Base-by-base conservation (phyloP, 2,797 vertebrate species). In the Poecile montanus region DNA sequence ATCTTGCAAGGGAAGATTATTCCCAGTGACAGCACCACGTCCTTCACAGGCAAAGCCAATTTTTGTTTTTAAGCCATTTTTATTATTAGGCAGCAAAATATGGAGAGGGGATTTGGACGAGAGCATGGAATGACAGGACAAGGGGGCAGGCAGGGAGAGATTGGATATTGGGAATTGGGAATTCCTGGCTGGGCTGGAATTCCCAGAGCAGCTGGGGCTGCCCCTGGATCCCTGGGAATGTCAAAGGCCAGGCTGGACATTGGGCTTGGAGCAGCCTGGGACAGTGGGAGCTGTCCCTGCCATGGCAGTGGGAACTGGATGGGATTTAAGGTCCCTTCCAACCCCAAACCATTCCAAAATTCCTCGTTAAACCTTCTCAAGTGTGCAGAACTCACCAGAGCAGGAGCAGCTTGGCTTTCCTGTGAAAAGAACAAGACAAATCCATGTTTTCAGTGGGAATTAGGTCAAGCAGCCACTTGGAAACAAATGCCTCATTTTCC, bases 261-360 rank as follows among this genome's bases (percentile, higher is more conserved):
- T 19, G 30, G 65, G 1, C 0, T 11, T 12, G 61, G 50, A 56
- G 20, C 25, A 42, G 0, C 29, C 25, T 85, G 63, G 66, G 32
- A 17, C 6, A 5, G 44, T 25, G 38, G 51, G 2, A 79, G 10
- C 6, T 13, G 85, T 63, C 74, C 66, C 68, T 62, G n/a, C 30
- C 17, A 9, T 6, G 36, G 60, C 15, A 38, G 20, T 1, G 32
- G 15, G 27, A 0, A 27, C 4, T 8, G 26, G 27, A 1, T 21
- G 51, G 29, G 22, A 36, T 38, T 80, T n/a, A 4, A 42, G 11
- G 7, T 7, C 27, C 19, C 9, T 68, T 40, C 16, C n/a, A 6
- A 0, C 4, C 4, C n/a, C 60, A 73, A 66, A 53, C 6, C 40
- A 47, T 80, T 45, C 53, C 38, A 26, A 0, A 16, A 26, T 80